These are phyloP conservation scores for Dysmachus trigonus DNA, from an alignment of 2,888 invertebrate species.

Conservation along the genomic window DNA sequence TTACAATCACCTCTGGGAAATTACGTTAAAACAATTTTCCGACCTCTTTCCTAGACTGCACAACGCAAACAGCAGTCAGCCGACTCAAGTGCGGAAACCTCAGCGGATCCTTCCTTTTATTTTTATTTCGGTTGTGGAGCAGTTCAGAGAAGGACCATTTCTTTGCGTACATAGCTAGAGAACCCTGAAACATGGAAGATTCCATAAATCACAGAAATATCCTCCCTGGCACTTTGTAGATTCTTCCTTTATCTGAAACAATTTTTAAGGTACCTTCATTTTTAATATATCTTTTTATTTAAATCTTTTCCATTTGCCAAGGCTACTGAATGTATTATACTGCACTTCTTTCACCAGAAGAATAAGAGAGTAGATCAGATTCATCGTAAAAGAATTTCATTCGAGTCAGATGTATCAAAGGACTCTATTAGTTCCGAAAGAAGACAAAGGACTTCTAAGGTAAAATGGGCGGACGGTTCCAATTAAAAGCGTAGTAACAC, in stretches of 20 bases:
- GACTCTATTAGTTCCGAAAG: neutral
- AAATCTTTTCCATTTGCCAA: neutral
- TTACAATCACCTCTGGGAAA: conserved; percentile 43
- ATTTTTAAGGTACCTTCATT: neutral
- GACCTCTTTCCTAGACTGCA: conserved; percentile 31
- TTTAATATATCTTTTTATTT: neutral
- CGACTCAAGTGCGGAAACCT: neutral
- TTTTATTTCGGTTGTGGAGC: conserved; percentile 12
- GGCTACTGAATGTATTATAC: neutral
- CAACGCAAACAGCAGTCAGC: neutral
- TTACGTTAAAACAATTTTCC: conserved; percentile 45
- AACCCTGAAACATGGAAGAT: neutral
- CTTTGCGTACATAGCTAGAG: neutral
- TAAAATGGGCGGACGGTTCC: too few relatives aligned
- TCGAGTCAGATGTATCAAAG: neutral
- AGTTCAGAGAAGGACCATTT: conserved; percentile 5
- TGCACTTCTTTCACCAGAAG: neutral
- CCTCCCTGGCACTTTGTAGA: neutral
- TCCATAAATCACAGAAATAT: conserved; percentile 8
- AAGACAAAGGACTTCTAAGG: too few relatives aligned
- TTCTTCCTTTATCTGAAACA: neutral
- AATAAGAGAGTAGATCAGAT: neutral
- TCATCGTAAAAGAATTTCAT: neutral
- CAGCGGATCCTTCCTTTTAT: neutral
- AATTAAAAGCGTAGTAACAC: too few relatives aligned